These are phyloP conservation scores for Nudaria mundana DNA, from an alignment of 2,888 invertebrate species.

Conservation along the genomic window DNA sequence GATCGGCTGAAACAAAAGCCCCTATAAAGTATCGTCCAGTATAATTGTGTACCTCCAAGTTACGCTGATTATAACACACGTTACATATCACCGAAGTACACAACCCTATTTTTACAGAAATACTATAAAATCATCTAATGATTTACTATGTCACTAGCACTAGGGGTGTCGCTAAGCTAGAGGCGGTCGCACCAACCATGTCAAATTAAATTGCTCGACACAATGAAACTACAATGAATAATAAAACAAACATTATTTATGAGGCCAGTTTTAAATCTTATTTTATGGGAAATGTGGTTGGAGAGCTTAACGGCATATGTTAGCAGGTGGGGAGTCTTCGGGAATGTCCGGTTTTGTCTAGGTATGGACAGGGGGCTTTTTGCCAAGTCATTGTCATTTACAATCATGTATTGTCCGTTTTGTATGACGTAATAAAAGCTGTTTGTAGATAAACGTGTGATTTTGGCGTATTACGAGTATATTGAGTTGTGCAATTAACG, in stretches of 20 bases:
- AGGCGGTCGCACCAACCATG: conserved; percentile 53
- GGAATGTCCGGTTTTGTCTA: conserved; percentile 38
- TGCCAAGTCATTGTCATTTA: conserved; percentile 33
- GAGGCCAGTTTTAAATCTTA: conserved; percentile 67
- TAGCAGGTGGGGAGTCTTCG: conserved; percentile 50
- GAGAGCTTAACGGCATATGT: conserved; percentile 60
- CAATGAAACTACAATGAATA: conserved; percentile 53
- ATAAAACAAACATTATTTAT: conserved; percentile 57
- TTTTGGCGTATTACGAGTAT: conserved; percentile 2
- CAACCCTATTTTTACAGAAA: background rate
- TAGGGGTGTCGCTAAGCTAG: conserved; percentile 28
- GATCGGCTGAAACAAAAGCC: no score
- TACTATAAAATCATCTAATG: conserved; percentile 5
- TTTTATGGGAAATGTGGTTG: conserved; percentile 79
- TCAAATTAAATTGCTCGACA: conserved; percentile 58
- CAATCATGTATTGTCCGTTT: conserved; percentile 17
- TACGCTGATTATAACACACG: background rate
- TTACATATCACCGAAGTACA: background rate
- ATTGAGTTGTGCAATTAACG: no score
- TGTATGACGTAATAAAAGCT: conserved; percentile 7
- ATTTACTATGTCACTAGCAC: conserved; percentile 26
- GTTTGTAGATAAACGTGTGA: conserved; percentile 2
- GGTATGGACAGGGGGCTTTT: conserved; percentile 33
- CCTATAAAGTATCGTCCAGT: no score
- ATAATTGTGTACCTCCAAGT: no score